Percentiles rank a stretch among this genome's conserved stretches.
phyloP scores from a whole-genome alignment of 2,888 invertebrate genomes.

The Lomographa bimaculata region DNA sequence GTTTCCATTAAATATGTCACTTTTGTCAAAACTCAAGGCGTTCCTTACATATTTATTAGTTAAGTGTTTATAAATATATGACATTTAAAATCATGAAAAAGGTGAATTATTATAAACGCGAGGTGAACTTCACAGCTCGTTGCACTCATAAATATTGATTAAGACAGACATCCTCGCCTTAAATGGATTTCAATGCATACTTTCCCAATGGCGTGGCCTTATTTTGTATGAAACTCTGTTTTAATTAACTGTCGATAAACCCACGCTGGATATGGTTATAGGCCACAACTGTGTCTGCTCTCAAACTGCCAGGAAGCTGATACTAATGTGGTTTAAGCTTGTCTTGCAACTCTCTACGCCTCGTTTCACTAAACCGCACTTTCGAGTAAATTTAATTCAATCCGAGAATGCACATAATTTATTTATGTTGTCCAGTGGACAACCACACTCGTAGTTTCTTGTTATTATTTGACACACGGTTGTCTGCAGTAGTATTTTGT shows the following conservation, averaged over 20 bases:
- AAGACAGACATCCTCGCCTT: constrained; percentile 5
- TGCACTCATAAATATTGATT: constrained; percentile 11
- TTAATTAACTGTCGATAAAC: constrained; percentile 13
- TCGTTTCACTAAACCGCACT: constrained; percentile 7
- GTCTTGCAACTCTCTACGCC: constrained; percentile 3
- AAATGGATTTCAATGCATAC: constrained; percentile 10
- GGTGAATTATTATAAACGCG: constrained; percentile 1
- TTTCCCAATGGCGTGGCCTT: constrained; percentile 20
- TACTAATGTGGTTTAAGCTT: constrained; percentile 2
- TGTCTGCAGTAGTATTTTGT: too few species aligned
- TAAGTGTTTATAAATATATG: background rate
- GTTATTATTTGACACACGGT: too few species aligned
- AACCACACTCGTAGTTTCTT: too few species aligned
- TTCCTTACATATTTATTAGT: too few species aligned
- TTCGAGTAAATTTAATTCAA: constrained; percentile 5
- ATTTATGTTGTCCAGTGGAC: too few species aligned
- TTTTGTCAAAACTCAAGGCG: constrained; percentile 1
- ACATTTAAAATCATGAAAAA: constrained; percentile 4
- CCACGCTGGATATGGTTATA: constrained; percentile 25
- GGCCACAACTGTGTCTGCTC: constrained; percentile 4
- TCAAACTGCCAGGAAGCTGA: constrained; percentile 5
- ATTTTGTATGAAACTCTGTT: constrained; percentile 9
- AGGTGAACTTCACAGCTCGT: constrained; percentile 8
- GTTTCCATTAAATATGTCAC: background rate
- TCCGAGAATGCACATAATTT: background rate